Conservation (phyloP, 2,888 invertebrate genomes). For the Scaptomyza tumidula region DNA sequence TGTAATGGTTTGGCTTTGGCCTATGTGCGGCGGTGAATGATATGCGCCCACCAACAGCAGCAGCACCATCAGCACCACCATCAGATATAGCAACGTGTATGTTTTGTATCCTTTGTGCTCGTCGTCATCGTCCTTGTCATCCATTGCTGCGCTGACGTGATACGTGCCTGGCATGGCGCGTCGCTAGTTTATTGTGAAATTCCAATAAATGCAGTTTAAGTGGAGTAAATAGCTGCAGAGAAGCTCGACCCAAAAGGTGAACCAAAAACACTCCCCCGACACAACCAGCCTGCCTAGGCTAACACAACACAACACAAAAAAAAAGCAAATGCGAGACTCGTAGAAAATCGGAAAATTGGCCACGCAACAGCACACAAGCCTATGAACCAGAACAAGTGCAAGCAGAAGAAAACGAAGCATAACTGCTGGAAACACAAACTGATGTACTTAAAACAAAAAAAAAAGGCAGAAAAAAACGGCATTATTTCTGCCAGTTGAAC, state of each 20-base stretch:
- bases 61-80: neutral
- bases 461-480: neutral
- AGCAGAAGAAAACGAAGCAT: slow-evolving; percentile 1
- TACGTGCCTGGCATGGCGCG: slow-evolving; percentile 33
- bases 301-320: slow-evolving; percentile 20
- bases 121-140: slow-evolving; percentile 9
- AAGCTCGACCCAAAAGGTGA: slow-evolving; percentile 29
- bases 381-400: neutral
- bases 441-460: neutral
- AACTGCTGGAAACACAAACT: slow-evolving; percentile 6
- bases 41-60: slow-evolving; percentile 8
- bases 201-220: slow-evolving; percentile 71
- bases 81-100: neutral
- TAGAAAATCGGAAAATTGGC: slow-evolving; percentile 68
- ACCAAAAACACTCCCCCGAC: slow-evolving; percentile 11
- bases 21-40: slow-evolving; percentile 41
- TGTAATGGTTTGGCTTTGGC: slow-evolving; percentile 70
- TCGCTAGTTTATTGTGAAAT: slow-evolving; percentile 77
- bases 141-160: slow-evolving; percentile 16
- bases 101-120: slow-evolving; percentile 14
- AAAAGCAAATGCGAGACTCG: slow-evolving; percentile 43
- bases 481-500: slow-evolving; percentile 15
- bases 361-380: slow-evolving; percentile 42
- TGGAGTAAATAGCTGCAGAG: slow-evolving; percentile 9
- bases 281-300: neutral